Conservation (phyloP, 1,140 invertebrate species). For the Riptortus pedestris region DNA sequence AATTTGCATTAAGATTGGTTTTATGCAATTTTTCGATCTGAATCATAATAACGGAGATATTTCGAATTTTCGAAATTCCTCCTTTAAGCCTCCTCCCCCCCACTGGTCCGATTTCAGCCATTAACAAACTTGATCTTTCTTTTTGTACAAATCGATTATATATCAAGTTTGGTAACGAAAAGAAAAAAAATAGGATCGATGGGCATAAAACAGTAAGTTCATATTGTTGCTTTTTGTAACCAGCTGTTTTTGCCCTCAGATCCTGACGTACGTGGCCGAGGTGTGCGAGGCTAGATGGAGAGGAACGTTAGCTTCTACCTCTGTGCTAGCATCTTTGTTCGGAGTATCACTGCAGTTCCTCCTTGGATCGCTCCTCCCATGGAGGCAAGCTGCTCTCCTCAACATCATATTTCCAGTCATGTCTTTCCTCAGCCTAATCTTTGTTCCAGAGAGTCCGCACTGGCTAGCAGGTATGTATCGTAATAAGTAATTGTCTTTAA, state of each 20-base stretch:
- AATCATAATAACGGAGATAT: too few relatives aligned
- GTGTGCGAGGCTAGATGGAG: conserved; percentile 61
- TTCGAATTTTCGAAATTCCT: too few relatives aligned
- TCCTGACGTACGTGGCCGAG: conserved; percentile 65
- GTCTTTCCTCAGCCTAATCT: conserved; percentile 49
- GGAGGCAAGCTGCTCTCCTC: conserved; percentile 54
- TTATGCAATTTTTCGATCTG: too few relatives aligned
- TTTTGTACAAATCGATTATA: too few relatives aligned
- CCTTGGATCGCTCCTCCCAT: conserved; percentile 52
- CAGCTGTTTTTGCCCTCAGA: conserved; percentile 36
- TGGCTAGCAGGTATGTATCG: conserved; percentile 44
- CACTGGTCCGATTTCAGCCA: too few relatives aligned
- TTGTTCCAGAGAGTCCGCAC: conserved; percentile 62
- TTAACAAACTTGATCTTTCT: too few relatives aligned
- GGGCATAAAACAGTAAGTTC: too few relatives aligned
- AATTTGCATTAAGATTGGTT: too few relatives aligned
- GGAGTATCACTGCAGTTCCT: conserved; percentile 49
- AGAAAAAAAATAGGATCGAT: too few relatives aligned
- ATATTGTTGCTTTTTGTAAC: neutral
- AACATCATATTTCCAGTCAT: conserved; percentile 53
- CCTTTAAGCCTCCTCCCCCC: too few relatives aligned
- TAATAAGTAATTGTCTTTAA: neutral
- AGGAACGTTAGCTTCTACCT: conserved; percentile 59
- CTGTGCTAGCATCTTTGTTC: conserved; percentile 56
- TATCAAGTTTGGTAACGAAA: too few relatives aligned